These are phyloP conservation scores for Dicroscelio sp. DNA, from an alignment of 2,888 invertebrate species.

Conservation along the genomic window DNA sequence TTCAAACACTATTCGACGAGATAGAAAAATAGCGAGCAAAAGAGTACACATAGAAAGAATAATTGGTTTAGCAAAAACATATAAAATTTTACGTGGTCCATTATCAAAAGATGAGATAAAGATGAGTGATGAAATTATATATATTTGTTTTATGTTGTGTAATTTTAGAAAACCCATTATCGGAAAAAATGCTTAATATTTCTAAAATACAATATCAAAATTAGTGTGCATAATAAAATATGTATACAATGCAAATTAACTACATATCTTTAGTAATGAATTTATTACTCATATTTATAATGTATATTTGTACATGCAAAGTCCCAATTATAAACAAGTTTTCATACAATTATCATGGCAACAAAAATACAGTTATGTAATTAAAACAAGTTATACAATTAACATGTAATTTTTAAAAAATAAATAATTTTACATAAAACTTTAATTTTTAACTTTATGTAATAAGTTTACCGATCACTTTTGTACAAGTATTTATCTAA, in stretches of 20 bases:
- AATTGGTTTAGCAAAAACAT: slow-evolving; percentile 75
- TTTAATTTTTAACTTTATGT: not conserved
- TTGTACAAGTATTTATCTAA: slow-evolving; percentile 73
- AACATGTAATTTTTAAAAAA: slow-evolving; percentile 1
- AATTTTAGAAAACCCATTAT: slow-evolving; percentile 70
- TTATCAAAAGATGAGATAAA: slow-evolving; percentile 37
- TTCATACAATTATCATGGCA: too few species aligned
- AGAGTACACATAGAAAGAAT: slow-evolving; percentile 73
- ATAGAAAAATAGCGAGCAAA: slow-evolving; percentile 67
- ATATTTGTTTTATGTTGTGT: slow-evolving; percentile 68
- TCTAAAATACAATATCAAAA: too few species aligned
- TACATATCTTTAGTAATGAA: too few species aligned
- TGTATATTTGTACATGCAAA: too few species aligned
- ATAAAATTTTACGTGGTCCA: slow-evolving; percentile 62
- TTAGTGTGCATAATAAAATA: too few species aligned
- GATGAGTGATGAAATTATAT: slow-evolving; percentile 62
- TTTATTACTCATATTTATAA: too few species aligned
- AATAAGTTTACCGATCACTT: slow-evolving; percentile 1
- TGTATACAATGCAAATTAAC: too few species aligned
- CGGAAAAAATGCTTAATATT: slow-evolving; percentile 19
- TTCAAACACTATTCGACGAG: slow-evolving; percentile 36
- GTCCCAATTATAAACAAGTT: too few species aligned
- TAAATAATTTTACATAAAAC: not conserved
- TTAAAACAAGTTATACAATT: not conserved
- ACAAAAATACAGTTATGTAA: not conserved